Percentiles rank a stretch among this genome's conserved stretches.
Conservation (phyloP, 2,113 vertebrate species). For the Charadrius vociferus region DNA sequence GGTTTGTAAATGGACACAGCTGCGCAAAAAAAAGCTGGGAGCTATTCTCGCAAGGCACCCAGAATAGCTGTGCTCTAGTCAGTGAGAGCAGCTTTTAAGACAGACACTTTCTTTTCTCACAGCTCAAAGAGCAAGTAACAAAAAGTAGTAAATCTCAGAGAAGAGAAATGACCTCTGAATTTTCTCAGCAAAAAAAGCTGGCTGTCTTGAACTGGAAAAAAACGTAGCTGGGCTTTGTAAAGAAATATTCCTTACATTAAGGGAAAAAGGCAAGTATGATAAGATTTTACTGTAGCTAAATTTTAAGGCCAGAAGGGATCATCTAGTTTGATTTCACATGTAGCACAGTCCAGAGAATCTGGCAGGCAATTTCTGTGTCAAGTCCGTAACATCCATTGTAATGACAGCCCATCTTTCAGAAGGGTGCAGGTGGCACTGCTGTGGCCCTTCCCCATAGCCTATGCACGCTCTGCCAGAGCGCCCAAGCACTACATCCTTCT, state of each 20-base stretch:
- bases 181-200: constrained; percentile 59
- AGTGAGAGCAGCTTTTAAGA: constrained; percentile 36
- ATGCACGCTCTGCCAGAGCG: background rate
- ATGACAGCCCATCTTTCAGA: background rate
- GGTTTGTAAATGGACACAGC: constrained; percentile 13
- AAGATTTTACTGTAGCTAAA: constrained; percentile 15
- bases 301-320: background rate
- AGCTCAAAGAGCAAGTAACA: constrained; percentile 64
- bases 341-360: background rate
- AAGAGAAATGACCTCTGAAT: constrained; percentile 73
- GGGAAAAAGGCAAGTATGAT: background rate
- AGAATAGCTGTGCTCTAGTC: constrained; percentile 35
- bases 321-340: background rate
- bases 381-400: background rate
- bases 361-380: background rate
- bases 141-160: constrained; percentile 64
- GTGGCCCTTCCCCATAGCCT: constrained; percentile 8
- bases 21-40: constrained; percentile 21
- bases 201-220: constrained; percentile 40
- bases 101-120: constrained; percentile 58
- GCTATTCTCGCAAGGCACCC: background rate
- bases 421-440: background rate
- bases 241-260: constrained; percentile 52
- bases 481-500: fast-evolving
- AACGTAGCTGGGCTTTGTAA: constrained; percentile 13